Evolutionary conservation across 2,888 invertebrate genomes (phyloP), one percentile per base, ranked within the genome.

Genomic region (Lottia scabra): DNA sequence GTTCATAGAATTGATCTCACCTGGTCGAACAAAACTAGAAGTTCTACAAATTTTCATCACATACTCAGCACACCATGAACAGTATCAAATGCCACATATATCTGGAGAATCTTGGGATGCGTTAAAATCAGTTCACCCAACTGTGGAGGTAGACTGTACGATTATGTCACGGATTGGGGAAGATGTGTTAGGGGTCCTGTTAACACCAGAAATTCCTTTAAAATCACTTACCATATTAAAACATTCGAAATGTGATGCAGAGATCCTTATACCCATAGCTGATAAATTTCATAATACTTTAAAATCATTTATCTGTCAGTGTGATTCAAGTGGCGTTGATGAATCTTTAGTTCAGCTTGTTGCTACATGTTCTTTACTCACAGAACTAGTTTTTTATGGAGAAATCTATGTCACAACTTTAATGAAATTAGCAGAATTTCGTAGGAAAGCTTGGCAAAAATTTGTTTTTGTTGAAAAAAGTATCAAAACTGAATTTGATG

Each of bases 191-290:
- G 76, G 76, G 19, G 76, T 76, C 69, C 70, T 87, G 66, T 70
- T 86, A 23, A 77, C 78, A 66, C 83, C 83, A n/a, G 81, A 84
- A 26, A 78, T 84, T 8, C 85, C 85, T 0, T 68, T 86, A 13
- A 68, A 76, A 0, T 70, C 78, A 0, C 23, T 86, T 16, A 78
- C 74, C 0, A 82, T 83, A 69, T 76, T 84, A 74, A 76, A 78
- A 30, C 84, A 83, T 73, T 78, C 85, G 0, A 68, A 75, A 19
- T 80, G 84, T 71, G 80, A 81, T 19, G 69, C 67, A 5, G 67
- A 77, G 5, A 70, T 84, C 26, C 63, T 87, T 4, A 63, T 68
- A 0, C 75, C 76, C 15, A 10, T 87, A 8, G 69, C 73, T 6
- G 80, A 80, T 5, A 82, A 80, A 46, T 84, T 80, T 68, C 56